phyloP scores from a whole-genome alignment of 2,113 vertebrate genomes.

The Colistium nudipinnis region DNA sequence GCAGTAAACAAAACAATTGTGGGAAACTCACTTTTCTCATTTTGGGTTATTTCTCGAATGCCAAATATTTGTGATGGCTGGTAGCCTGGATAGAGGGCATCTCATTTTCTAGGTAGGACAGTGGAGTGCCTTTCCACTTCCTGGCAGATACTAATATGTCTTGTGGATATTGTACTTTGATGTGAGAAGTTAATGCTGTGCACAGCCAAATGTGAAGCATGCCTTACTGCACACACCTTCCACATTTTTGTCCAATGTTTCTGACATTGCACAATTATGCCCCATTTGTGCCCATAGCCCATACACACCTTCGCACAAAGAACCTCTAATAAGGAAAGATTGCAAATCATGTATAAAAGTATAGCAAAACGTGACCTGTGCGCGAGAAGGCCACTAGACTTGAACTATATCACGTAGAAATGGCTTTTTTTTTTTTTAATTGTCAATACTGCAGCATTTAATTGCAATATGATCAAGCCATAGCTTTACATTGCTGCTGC shows the following conservation, averaged over 20 bases:
- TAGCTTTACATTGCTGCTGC: background rate
- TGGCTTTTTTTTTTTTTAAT: background rate
- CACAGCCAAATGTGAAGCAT: conserved; percentile 11
- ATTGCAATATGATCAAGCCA: conserved; percentile 13
- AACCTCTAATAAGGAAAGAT: background rate
- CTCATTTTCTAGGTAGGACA: conserved; percentile 40
- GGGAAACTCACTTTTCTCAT: conserved; percentile 26
- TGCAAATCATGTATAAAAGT: background rate
- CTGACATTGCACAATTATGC: background rate
- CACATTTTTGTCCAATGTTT: background rate
- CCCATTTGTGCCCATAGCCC: background rate
- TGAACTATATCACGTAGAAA: conserved; percentile 11
- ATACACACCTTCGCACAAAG: background rate
- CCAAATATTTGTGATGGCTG: conserved; percentile 48
- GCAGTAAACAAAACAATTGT: conserved; percentile 37
- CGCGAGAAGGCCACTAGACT: background rate
- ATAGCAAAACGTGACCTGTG: background rate
- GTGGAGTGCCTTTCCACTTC: conserved; percentile 19
- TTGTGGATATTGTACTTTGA: conserved; percentile 27
- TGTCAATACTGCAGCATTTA: conserved; percentile 19
- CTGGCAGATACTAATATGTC: conserved; percentile 23
- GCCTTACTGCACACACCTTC: background rate
- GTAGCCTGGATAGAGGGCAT: conserved; percentile 32
- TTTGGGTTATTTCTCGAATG: conserved; percentile 38
- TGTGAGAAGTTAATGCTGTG: conserved; percentile 23